phyloP scores from a whole-genome alignment of 2,888 invertebrate genomes.

The Cylindroiulus punctatus region DNA sequence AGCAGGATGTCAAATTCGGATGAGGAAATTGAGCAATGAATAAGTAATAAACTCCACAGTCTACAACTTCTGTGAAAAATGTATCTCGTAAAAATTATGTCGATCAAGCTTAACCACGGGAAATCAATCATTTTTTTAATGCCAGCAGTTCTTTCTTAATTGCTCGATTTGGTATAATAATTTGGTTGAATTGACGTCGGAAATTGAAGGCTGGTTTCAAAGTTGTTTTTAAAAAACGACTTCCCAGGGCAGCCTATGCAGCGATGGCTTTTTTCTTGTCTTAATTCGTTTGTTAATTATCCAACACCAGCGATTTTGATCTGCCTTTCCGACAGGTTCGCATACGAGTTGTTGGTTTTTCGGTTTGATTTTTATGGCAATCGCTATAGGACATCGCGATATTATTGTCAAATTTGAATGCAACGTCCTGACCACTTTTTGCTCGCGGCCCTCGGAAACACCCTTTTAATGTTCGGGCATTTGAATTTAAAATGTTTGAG shows the following conservation, averaged over 20 bases:
- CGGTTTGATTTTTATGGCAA: not conserved
- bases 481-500: not conserved
- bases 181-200: not conserved
- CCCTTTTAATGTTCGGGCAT: slow-evolving; percentile 12
- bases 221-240: not conserved
- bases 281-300: slow-evolving; percentile 38
- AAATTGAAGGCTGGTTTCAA: not conserved
- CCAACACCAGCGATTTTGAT: slow-evolving; percentile 22
- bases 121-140: slow-evolving; percentile 29
- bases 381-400: slow-evolving; percentile 12
- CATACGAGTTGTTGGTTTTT: not conserved
- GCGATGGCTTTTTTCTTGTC: slow-evolving; percentile 1
- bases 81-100: not conserved
- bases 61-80: not conserved
- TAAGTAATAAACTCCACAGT: not conserved
- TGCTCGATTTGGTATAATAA: not conserved
- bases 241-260: not conserved
- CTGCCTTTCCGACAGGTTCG: slow-evolving; percentile 14
- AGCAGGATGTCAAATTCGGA: slow-evolving; percentile 31
- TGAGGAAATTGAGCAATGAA: slow-evolving; percentile 30
- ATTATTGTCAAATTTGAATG: slow-evolving; percentile 36
- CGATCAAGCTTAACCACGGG: slow-evolving; percentile 16
- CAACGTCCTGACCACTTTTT: not conserved
- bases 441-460: not conserved
- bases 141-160: not conserved